Evolutionary conservation across 2,113 vertebrate genomes (phyloP).

Genomic region (Girardinichthys multiradiatus): DNA sequence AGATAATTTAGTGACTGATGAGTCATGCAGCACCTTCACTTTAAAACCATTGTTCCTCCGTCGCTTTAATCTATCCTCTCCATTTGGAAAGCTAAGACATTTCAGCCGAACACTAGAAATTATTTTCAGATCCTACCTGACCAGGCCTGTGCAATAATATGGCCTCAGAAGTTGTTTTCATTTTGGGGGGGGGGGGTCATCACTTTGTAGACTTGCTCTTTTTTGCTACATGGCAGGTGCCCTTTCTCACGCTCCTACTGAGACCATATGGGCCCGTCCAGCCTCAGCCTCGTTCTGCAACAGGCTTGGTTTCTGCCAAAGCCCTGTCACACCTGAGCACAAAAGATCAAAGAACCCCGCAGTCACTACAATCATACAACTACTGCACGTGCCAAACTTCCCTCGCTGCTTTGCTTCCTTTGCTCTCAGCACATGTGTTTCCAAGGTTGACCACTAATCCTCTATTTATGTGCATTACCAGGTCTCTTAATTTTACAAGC

Average conservation of each 20-base stretch:
- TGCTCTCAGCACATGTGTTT: conserved; percentile 73
- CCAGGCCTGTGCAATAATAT: conserved; percentile 9
- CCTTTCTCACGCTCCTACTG: conserved; percentile 76
- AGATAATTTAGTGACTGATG: conserved; percentile 30
- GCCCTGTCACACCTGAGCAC: conserved; percentile 79
- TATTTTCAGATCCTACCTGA: conserved; percentile 22
- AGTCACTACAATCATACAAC: conserved; percentile 70
- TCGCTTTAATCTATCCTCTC: conserved; percentile 8
- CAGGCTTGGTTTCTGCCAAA: conserved; percentile 60
- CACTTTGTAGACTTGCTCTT: conserved; percentile 49
- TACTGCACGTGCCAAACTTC: conserved; percentile 75
- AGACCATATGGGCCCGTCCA: conserved; percentile 70
- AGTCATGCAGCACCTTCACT: neutral
- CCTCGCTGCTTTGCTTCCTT: conserved; percentile 60
- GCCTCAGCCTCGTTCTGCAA: conserved; percentile 45
- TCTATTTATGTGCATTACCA: conserved; percentile 66
- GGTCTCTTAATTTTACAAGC: conserved; percentile 42
- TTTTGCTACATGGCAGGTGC: conserved; percentile 60
- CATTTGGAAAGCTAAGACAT: conserved; percentile 14
- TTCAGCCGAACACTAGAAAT: conserved; percentile 13
- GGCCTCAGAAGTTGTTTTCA: conserved; percentile 22
- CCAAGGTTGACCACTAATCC: conserved; percentile 76
- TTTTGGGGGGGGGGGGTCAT: conserved; percentile 45
- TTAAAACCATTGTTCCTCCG: conserved; percentile 1
- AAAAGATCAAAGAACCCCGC: conserved; percentile 75